These are phyloP conservation scores for Leuciscus idus DNA, from an alignment of 2,113 vertebrate genomes.

Conservation along the genomic window DNA sequence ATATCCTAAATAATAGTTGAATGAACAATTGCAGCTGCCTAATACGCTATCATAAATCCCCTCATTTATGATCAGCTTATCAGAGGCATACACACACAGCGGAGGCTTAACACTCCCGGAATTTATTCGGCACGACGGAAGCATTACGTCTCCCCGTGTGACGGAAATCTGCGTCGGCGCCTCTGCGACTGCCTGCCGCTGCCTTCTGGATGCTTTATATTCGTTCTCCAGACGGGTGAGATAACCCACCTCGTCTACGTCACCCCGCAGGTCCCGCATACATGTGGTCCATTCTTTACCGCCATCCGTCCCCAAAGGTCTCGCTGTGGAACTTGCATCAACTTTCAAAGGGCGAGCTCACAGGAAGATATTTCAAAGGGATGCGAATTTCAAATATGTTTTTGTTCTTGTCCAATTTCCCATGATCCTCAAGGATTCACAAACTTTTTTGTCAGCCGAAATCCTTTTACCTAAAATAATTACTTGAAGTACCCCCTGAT, in stretches of 20 bases:
- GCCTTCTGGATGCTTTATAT: conserved; percentile 42
- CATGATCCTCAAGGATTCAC: conserved; percentile 55
- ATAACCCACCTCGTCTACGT: conserved; percentile 38
- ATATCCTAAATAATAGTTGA: conserved; percentile 65
- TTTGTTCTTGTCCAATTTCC: conserved; percentile 66
- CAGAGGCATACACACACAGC: conserved; percentile 61
- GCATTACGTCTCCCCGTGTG: conserved; percentile 38
- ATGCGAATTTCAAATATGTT: conserved; percentile 62
- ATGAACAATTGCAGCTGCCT: conserved; percentile 66
- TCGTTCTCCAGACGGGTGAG: conserved; percentile 47
- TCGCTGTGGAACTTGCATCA: background rate
- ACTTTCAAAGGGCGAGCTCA: conserved; percentile 53
- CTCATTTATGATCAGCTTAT: conserved; percentile 68
- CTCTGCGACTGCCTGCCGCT: conserved; percentile 38
- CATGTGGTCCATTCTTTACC: background rate
- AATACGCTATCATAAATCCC: conserved; percentile 69
- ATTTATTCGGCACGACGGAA: conserved; percentile 61
- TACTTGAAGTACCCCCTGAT: background rate
- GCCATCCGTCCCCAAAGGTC: background rate
- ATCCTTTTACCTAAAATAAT: background rate
- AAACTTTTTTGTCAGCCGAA: background rate
- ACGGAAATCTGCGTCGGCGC: conserved; percentile 51
- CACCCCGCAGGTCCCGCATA: background rate
- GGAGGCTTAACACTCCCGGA: conserved; percentile 56
- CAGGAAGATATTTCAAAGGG: conserved; percentile 62